A percentile compares a stretch with the other conserved stretches of the same genome.
phyloP scores from a whole-genome alignment of 2,797 vertebrate species.

The Rhabdophis nuchalis region DNA sequence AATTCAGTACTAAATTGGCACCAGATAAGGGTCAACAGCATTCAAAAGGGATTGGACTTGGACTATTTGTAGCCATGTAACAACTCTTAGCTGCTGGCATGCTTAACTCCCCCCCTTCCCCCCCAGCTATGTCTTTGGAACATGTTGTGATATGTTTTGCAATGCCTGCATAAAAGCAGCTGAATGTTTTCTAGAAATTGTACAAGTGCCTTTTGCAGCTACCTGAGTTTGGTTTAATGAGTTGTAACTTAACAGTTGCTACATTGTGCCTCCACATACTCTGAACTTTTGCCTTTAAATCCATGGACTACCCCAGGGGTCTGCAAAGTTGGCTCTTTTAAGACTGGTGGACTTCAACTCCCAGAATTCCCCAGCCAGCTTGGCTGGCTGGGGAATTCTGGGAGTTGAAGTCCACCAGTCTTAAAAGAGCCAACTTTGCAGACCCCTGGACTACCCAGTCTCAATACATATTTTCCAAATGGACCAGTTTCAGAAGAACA shows the following conservation, averaged over 20 bases:
- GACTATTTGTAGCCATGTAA: neutral
- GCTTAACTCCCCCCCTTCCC: neutral
- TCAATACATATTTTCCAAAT: neutral
- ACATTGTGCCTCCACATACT: neutral
- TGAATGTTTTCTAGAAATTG: neutral
- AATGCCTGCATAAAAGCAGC: neutral
- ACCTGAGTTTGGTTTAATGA: neutral
- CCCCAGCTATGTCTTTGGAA: neutral
- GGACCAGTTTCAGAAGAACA: neutral
- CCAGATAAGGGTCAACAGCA: neutral
- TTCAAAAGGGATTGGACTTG: neutral
- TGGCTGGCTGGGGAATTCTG: no score
- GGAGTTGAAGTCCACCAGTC: no score
- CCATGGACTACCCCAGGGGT: neutral
- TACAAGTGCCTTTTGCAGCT: neutral
- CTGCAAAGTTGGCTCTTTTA: no score
- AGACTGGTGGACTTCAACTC: no score
- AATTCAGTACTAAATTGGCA: neutral
- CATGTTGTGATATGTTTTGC: neutral
- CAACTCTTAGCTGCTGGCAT: neutral
- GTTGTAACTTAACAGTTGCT: neutral
- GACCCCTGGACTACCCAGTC: neutral
- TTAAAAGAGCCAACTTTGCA: no score
- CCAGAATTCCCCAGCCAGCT: no score
- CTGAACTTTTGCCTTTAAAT: neutral